Evolutionary conservation across 2,888 invertebrate species (phyloP).

Genomic region (Philonicus albiceps): DNA sequence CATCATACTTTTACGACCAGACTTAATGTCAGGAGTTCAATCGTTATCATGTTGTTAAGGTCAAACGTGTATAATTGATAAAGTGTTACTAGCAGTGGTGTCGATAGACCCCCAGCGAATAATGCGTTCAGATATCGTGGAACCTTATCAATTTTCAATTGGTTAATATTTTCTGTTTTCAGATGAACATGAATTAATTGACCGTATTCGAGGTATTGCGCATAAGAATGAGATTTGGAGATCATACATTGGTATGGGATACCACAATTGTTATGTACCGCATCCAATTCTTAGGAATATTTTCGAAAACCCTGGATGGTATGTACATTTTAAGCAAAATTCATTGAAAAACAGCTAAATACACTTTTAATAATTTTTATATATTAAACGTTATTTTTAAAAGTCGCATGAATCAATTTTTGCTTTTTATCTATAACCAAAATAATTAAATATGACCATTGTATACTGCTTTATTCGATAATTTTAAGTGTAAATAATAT

Average conservation of each 20-base stretch:
- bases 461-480: too few species aligned
- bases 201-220: constrained; percentile 78
- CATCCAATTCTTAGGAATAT: constrained; percentile 95
- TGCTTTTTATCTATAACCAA: too few species aligned
- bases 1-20: background rate
- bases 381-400: too few species aligned
- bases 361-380: too few species aligned
- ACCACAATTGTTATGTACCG: constrained; percentile 96
- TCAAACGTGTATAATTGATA: constrained; percentile 2
- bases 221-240: constrained; percentile 93
- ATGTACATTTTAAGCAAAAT: too few species aligned
- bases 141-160: constrained; percentile 18
- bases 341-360: too few species aligned
- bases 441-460: too few species aligned
- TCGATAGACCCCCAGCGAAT: constrained; percentile 42
- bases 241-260: constrained; percentile 98
- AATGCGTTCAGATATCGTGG: background rate
- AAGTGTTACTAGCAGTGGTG: background rate
- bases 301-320: constrained; percentile 99
- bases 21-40: background rate
- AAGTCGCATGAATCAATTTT: too few species aligned
- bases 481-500: too few species aligned
- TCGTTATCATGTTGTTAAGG: constrained; percentile 16
- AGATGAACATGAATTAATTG: constrained; percentile 93
- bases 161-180: constrained; percentile 53